phyloP scores from a whole-genome alignment of 2,797 vertebrate species.

The Erpetoichthys calabaricus region DNA sequence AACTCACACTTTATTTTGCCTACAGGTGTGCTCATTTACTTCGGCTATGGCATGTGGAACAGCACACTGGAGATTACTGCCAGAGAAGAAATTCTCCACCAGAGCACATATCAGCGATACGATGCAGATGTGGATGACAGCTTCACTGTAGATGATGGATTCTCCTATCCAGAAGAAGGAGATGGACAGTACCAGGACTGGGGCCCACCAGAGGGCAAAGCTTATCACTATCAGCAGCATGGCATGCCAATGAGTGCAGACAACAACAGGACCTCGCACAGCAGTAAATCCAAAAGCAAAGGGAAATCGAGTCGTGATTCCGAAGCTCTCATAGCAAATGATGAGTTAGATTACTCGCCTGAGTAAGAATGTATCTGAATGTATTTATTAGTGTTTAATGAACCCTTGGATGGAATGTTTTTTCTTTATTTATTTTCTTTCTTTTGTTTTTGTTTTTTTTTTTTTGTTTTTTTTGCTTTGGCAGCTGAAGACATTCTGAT shows the following conservation, averaged over 20 bases:
- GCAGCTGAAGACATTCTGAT: not conserved
- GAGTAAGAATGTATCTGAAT: slow-evolving; percentile 45
- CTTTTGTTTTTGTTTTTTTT: slow-evolving; percentile 9
- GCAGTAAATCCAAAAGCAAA: slow-evolving; percentile 65
- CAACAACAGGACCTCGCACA: slow-evolving; percentile 37
- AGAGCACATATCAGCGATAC: slow-evolving; percentile 86
- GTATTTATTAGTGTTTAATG: slow-evolving; percentile 30
- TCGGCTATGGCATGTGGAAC: slow-evolving; percentile 88
- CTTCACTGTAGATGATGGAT: slow-evolving; percentile 54
- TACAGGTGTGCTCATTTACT: slow-evolving; percentile 83
- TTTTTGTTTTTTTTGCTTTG: slow-evolving; percentile 1
- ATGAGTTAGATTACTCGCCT: slow-evolving; percentile 75
- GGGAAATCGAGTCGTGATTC: slow-evolving; percentile 59
- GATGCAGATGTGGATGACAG: slow-evolving; percentile 79
- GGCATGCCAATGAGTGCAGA: slow-evolving; percentile 47
- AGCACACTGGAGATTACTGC: slow-evolving; percentile 81
- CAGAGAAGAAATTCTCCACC: slow-evolving; percentile 69
- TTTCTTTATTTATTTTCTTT: slow-evolving; percentile 18
- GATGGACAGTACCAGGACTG: slow-evolving; percentile 64
- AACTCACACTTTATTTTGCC: not conserved
- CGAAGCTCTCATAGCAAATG: slow-evolving; percentile 72
- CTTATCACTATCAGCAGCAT: slow-evolving; percentile 52
- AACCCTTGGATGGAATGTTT: slow-evolving; percentile 54
- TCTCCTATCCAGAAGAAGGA: slow-evolving; percentile 42
- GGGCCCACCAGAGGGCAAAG: slow-evolving; percentile 59